Evolutionary conservation across 2,797 vertebrate genomes (phyloP).

Genomic region (Meda fulgida): DNA sequence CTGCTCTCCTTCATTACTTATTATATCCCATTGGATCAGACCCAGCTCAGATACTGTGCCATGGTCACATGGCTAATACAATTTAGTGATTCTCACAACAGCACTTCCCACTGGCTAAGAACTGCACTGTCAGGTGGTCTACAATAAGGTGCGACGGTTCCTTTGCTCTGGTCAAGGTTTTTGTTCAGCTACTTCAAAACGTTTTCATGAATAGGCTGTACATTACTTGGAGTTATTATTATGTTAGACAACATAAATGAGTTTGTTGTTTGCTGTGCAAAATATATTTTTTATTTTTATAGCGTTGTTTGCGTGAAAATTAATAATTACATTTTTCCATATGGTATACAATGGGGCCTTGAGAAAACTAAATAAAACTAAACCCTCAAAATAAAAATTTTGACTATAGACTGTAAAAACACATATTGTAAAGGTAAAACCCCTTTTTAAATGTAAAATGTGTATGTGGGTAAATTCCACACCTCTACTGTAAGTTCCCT

Average conservation of each 20-base stretch:
- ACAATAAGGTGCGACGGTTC: conserved; percentile 21
- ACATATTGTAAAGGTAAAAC: background rate
- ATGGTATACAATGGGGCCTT: background rate
- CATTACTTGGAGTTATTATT: background rate
- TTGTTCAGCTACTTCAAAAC: background rate
- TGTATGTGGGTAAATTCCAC: too few species aligned
- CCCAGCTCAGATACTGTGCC: conserved; percentile 50
- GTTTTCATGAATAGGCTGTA: background rate
- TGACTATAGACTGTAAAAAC: background rate
- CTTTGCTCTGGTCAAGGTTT: conserved; percentile 37
- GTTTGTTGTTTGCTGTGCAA: background rate
- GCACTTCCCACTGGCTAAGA: conserved; percentile 29
- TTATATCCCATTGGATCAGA: conserved; percentile 54
- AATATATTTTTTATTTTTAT: background rate
- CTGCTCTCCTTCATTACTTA: conserved; percentile 55
- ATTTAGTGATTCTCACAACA: conserved; percentile 48
- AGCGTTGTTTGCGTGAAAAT: too few species aligned
- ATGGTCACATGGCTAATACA: conserved; percentile 61
- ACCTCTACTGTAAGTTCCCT: background rate
- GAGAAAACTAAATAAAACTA: background rate
- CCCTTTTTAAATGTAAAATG: background rate
- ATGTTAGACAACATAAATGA: background rate
- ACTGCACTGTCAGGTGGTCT: conserved; percentile 40
- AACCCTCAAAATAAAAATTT: background rate
- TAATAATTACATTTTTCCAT: background rate